Conservation (phyloP, 2,888 invertebrate genomes). For the Bellardia pandia region DNA sequence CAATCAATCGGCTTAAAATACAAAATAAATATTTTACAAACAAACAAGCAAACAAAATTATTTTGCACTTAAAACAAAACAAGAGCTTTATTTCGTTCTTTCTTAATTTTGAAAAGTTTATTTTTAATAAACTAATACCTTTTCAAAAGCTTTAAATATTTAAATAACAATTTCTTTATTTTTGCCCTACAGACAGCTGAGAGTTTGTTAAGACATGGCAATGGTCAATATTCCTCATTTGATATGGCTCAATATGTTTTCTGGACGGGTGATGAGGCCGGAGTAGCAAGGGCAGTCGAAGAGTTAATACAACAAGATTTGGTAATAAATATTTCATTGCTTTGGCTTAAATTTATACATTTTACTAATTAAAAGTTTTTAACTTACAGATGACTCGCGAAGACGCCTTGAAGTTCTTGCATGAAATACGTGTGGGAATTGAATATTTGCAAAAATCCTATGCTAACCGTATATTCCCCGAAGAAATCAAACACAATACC, state of each 20-base stretch:
- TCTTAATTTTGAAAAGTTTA: constrained; percentile 8
- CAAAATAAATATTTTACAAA: constrained; percentile 11
- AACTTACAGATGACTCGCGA: constrained; percentile 88
- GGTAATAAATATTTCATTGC: constrained; percentile 83
- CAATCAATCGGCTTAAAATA: constrained; percentile 63
- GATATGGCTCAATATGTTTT: constrained; percentile 93
- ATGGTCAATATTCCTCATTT: constrained; percentile 89
- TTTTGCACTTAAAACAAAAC: constrained; percentile 49
- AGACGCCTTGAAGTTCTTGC: constrained; percentile 90
- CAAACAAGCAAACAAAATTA: constrained; percentile 60
- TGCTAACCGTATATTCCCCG: constrained; percentile 81
- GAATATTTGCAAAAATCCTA: constrained; percentile 87
- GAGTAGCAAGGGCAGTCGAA: constrained; percentile 90
- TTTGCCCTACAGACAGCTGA: constrained; percentile 84
- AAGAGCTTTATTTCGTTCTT: constrained; percentile 42
- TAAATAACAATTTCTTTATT: background rate
- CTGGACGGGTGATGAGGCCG: constrained; percentile 92
- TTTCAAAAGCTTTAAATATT: background rate
- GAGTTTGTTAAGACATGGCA: constrained; percentile 84
- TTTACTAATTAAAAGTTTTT: background rate
- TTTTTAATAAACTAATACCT: background rate
- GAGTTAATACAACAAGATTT: constrained; percentile 91
- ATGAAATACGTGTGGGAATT: constrained; percentile 90
- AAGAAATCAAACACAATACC: constrained; percentile 81
- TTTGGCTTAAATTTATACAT: background rate